Conservation (phyloP, 1,140 invertebrate genomes). For the Halesus radiatus region DNA sequence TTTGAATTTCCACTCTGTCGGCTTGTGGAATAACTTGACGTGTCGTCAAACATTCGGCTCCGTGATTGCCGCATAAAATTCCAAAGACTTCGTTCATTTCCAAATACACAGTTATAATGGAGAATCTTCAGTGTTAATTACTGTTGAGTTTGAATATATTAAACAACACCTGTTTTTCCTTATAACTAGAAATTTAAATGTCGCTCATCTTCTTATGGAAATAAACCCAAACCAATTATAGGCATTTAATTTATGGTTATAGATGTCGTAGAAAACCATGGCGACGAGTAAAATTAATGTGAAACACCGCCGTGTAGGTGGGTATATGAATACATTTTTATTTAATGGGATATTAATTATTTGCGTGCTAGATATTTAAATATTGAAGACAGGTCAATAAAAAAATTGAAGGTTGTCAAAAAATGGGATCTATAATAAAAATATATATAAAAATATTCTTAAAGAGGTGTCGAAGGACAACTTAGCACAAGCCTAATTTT, state of each 20-base stretch:
- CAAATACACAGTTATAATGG: slow-evolving; percentile 24
- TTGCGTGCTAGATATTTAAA: not conserved
- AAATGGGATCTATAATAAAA: too few relatives aligned
- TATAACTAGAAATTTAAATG: slow-evolving; percentile 29
- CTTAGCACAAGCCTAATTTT: too few relatives aligned
- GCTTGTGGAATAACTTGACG: not conserved
- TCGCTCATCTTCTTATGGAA: slow-evolving; percentile 34
- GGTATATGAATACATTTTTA: not conserved
- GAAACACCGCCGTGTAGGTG: not conserved
- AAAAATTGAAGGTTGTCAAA: too few relatives aligned
- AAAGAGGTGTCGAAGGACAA: too few relatives aligned
- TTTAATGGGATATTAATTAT: not conserved
- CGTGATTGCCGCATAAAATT: not conserved
- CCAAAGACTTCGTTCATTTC: not conserved
- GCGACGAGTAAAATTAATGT: slow-evolving; percentile 1
- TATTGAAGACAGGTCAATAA: too few relatives aligned
- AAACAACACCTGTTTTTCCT: slow-evolving; percentile 35
- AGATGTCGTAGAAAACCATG: slow-evolving; percentile 22
- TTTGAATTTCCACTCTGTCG: slow-evolving; percentile 2
- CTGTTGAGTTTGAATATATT: slow-evolving; percentile 29
- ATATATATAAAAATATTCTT: too few relatives aligned
- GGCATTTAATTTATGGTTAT: slow-evolving; percentile 34
- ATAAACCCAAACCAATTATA: slow-evolving; percentile 30
- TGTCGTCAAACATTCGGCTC: slow-evolving; percentile 34
- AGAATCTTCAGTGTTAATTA: slow-evolving; percentile 31